These are phyloP conservation scores for Sinelater perroti DNA, from an alignment of 2,888 invertebrate genomes.

Conservation along the genomic window DNA sequence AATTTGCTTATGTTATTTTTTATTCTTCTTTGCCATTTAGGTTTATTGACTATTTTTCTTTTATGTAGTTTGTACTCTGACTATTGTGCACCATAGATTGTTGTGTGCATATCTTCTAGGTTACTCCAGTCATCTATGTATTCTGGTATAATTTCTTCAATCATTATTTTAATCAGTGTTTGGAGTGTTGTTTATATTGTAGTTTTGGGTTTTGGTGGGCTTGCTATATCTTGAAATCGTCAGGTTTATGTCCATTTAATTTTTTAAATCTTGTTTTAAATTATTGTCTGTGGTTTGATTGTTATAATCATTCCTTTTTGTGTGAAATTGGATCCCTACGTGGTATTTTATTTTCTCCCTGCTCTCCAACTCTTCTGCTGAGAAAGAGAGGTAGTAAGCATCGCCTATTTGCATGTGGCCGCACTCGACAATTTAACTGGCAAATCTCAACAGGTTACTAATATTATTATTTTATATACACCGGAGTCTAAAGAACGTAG, in stretches of 20 bases:
- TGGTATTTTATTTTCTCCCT: too few relatives aligned
- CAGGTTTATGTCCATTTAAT: neutral
- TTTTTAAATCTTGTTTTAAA: neutral
- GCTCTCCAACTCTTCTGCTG: too few relatives aligned
- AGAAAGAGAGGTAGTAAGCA: too few relatives aligned
- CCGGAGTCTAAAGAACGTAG: too few relatives aligned
- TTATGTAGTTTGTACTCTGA: neutral
- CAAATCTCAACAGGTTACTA: too few relatives aligned
- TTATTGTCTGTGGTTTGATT: neutral
- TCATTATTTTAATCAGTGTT: neutral
- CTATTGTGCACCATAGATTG: neutral
- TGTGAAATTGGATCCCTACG: too few relatives aligned
- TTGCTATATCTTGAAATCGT: neutral
- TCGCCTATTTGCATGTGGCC: too few relatives aligned
- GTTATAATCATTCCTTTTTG: neutral
- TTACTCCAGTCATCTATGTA: neutral
- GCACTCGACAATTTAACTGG: too few relatives aligned
- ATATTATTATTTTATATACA: too few relatives aligned
- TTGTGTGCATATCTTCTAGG: neutral
- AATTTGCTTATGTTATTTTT: constrained; percentile 5
- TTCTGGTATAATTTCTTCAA: constrained; percentile 1
- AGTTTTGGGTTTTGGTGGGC: neutral
- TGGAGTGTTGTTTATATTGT: neutral
- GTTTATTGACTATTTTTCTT: neutral
- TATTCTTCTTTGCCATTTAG: neutral